These are phyloP conservation scores for Podabrus alpinus DNA, from an alignment of 2,888 invertebrate genomes.

Conservation along the genomic window DNA sequence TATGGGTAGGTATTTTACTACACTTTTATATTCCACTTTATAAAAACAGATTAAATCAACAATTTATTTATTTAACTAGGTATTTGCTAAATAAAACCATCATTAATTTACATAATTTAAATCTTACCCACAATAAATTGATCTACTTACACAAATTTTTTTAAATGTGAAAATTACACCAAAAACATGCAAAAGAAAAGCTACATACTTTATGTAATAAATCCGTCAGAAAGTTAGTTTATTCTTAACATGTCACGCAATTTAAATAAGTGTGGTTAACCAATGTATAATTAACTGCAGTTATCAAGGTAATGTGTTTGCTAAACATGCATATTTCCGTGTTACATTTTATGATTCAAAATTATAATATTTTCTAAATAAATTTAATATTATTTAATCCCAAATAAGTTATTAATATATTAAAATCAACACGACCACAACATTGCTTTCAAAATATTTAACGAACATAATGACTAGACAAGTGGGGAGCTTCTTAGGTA, in stretches of 20 bases:
- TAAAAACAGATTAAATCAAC: not conserved
- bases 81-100: not conserved
- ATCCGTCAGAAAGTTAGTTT: slow-evolving; percentile 5
- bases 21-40: slow-evolving; percentile 25
- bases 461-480: not conserved
- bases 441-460: not conserved
- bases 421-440: not conserved
- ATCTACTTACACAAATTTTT: not conserved
- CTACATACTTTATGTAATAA: not conserved
- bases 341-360: slow-evolving; percentile 4
- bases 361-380: slow-evolving; percentile 2
- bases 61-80: not conserved
- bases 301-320: slow-evolving; percentile 16
- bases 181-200: not conserved
- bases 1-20: slow-evolving; percentile 32
- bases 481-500: no score
- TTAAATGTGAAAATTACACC: not conserved
- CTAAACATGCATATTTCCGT: slow-evolving; percentile 2
- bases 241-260: slow-evolving; percentile 8
- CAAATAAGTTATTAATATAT: not conserved
- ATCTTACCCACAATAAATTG: not conserved
- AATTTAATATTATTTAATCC: not conserved
- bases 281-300: slow-evolving; percentile 22
- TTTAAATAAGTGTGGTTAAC: slow-evolving; percentile 22
- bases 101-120: not conserved